Evolutionary conservation across 2,888 invertebrate species (phyloP).

Genomic region (Uloborus plumipes): DNA sequence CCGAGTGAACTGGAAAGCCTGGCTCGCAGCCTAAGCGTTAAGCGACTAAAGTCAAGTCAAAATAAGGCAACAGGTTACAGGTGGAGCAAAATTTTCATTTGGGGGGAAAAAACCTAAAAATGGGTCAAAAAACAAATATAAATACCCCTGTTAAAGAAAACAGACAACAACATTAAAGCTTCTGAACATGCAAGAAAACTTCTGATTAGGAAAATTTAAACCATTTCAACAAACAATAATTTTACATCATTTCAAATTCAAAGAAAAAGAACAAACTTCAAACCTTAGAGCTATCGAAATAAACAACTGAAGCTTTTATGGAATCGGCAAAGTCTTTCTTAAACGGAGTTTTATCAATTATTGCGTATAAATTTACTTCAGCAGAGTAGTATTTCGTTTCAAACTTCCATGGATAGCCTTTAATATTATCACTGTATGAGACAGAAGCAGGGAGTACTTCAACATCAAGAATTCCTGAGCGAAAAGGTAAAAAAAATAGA

Average conservation of each 20-base stretch:
- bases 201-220: background rate
- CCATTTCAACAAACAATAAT: background rate
- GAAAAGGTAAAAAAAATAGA: background rate
- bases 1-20: too few relatives aligned
- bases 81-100: too few relatives aligned
- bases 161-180: too few relatives aligned
- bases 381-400: constrained; percentile 82
- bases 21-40: too few relatives aligned
- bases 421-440: background rate
- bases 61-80: too few relatives aligned
- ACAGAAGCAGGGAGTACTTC: constrained; percentile 7
- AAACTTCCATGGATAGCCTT: constrained; percentile 75
- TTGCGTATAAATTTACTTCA: constrained; percentile 76
- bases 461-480: constrained; percentile 30
- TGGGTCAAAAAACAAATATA: too few relatives aligned
- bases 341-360: constrained; percentile 73
- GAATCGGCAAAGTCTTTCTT: constrained; percentile 69
- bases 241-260: background rate
- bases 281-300: constrained; percentile 76
- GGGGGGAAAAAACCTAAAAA: too few relatives aligned
- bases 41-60: too few relatives aligned
- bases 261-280: background rate
- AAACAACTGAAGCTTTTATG: constrained; percentile 78
- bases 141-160: too few relatives aligned
- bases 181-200: too few relatives aligned